Evolutionary conservation across 1,140 invertebrate species (phyloP).

Genomic region (Zophobas atratus): DNA sequence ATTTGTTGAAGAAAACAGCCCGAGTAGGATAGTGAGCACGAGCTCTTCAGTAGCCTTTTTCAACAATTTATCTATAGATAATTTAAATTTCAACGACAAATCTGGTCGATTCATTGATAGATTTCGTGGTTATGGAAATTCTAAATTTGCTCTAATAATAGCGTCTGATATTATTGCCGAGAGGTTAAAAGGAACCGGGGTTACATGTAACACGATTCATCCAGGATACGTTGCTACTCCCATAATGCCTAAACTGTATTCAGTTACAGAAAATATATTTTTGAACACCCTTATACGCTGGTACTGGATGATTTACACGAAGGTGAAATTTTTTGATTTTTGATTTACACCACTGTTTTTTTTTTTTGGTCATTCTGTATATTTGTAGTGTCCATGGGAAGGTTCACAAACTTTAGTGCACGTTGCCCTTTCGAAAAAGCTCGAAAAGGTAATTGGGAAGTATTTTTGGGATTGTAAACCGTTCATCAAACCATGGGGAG

Average conservation of each 20-base stretch:
- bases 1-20: background rate
- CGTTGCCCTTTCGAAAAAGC: constrained; percentile 70
- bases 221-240: background rate
- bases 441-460: constrained; percentile 50
- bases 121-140: background rate
- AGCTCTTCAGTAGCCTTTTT: constrained; percentile 75
- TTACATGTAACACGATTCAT: constrained; percentile 46
- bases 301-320: background rate
- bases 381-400: constrained; percentile 69
- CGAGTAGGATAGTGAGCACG: background rate
- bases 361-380: background rate
- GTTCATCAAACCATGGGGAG: constrained; percentile 33
- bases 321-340: background rate
- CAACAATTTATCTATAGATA: constrained; percentile 72
- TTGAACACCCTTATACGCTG: background rate
- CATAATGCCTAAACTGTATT: constrained; percentile 19
- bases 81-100: background rate
- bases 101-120: background rate
- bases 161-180: constrained; percentile 76
- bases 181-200: constrained; percentile 70
- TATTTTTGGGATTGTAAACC: constrained; percentile 45
- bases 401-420: constrained; percentile 75
- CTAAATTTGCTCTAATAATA: constrained; percentile 76
- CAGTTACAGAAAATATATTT: background rate
- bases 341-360: background rate